These are phyloP conservation scores for Tinamus guttatus DNA, from an alignment of 2,113 vertebrate genomes.

Conservation along the genomic window DNA sequence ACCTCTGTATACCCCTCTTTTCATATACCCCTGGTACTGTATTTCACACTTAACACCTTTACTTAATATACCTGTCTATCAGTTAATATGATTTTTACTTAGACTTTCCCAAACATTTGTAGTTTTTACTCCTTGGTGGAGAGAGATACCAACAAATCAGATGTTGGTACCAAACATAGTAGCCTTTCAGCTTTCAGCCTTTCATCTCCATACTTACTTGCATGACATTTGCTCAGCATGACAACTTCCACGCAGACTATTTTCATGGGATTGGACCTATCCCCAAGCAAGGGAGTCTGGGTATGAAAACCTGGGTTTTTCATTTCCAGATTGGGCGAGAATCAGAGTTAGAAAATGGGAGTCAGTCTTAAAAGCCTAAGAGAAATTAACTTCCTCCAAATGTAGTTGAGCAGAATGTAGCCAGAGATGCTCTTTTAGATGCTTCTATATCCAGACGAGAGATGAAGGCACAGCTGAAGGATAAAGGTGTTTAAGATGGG, in stretches of 20 bases:
- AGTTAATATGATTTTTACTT: background rate
- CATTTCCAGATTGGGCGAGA: background rate
- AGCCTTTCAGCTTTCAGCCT: rapidly evolving
- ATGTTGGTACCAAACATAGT: background rate
- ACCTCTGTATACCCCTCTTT: rapidly evolving
- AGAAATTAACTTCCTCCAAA: background rate
- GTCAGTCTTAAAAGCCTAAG: background rate
- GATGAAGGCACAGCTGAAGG: background rate
- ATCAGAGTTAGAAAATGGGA: background rate
- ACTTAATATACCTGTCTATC: background rate
- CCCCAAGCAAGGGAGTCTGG: rapidly evolving
- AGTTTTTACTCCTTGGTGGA: background rate
- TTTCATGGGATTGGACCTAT: background rate
- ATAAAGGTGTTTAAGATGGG: background rate
- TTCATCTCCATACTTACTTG: background rate
- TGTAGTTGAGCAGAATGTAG: rapidly evolving
- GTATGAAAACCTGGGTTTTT: background rate
- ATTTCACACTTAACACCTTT: background rate
- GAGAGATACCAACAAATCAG: background rate
- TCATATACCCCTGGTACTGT: background rate
- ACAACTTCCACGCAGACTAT: rapidly evolving
- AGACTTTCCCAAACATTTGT: background rate
- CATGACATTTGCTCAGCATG: rapidly evolving
- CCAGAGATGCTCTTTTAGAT: background rate
- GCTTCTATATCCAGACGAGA: background rate